Base-by-base conservation (phyloP, 1,140 invertebrate species). In the Calephelis virginiensis region DNA sequence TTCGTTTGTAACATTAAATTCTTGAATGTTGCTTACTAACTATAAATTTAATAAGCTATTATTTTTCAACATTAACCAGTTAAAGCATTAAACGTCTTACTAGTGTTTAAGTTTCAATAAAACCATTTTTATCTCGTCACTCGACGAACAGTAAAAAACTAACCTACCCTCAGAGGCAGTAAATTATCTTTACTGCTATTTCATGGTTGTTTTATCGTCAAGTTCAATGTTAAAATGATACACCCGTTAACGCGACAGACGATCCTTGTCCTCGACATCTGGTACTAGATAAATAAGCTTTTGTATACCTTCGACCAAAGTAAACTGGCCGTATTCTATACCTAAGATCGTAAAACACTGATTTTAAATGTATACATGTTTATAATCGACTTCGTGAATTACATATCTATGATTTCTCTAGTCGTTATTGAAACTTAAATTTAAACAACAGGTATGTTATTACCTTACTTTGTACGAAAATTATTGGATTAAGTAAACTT, bases 111-210 rank as follows among this genome's bases (percentile, higher is more conserved):
- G 17, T 56, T 56, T 17, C 10, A 56, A 12, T 56, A 56, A 56
- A 56, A 56, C 17, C 12, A 8, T 37, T 63, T 14, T 14, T 46
- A 62, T 49, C 46, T 14, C 43, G 28, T 72, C 64, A 69, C 28
- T 70, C 65, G 10, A 46, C 68, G 61, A 8, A 37, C 53, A 38
- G 66, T 68, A 61, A 53, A 68, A 67, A 73, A 79, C 75, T 82
- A 83, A 85, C 82, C 85, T 86, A 83, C 74, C 81, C 81, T 70
- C 76, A 73, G 72, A 68, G 53, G 75, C 65, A 67, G 40, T 17
- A 61, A 76, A 74, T 85, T 86, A 88, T 88, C 88, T 90, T 88
- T 83, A 88, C 78, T 77, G 75, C 81, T 80, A 85, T 88, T 90
- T 89, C 80, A 89, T 80, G 78, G 76, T 65, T 53, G 69, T 88